A percentile compares a stretch with the other conserved stretches of the same genome.
These are phyloP conservation scores for Periophthalmodon schlosseri DNA, from an alignment of 2,113 vertebrate species.

Conservation along the genomic window DNA sequence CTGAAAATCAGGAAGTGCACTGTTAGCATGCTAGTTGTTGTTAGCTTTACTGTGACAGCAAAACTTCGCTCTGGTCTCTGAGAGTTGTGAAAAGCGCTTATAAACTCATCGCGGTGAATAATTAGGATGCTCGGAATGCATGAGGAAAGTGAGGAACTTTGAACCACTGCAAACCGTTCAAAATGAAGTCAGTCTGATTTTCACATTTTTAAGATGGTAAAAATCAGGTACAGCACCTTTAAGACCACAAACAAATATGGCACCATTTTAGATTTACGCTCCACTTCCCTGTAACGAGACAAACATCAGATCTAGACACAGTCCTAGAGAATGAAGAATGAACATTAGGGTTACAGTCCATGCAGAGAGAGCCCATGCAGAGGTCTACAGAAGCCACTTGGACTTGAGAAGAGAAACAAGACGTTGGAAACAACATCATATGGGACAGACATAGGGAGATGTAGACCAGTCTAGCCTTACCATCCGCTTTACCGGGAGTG, in stretches of 20 bases:
- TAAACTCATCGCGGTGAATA: too few species aligned
- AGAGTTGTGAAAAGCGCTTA: too few species aligned
- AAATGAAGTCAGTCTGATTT: too few species aligned
- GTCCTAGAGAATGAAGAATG: not conserved
- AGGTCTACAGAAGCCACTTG: slow-evolving; percentile 77
- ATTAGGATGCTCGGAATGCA: too few species aligned
- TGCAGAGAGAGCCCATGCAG: slow-evolving; percentile 88
- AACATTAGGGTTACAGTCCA: slow-evolving; percentile 40
- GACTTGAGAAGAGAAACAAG: slow-evolving; percentile 55
- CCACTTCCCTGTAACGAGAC: slow-evolving; percentile 1
- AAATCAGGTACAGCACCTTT: too few species aligned
- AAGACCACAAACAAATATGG: not conserved
- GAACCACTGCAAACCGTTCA: too few species aligned
- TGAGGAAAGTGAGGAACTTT: too few species aligned
- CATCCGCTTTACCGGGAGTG: slow-evolving; percentile 92
- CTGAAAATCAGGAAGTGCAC: too few species aligned
- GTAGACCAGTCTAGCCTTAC: slow-evolving; percentile 85
- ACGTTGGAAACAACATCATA: slow-evolving; percentile 46
- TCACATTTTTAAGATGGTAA: too few species aligned
- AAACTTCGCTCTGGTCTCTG: too few species aligned
- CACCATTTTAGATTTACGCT: not conserved
- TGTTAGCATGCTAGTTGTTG: too few species aligned
- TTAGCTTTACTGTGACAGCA: too few species aligned
- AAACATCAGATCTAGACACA: not conserved
- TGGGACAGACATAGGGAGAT: slow-evolving; percentile 15